phyloP scores from a whole-genome alignment of 2,797 vertebrate species.

The Steatocranus sp. region DNA sequence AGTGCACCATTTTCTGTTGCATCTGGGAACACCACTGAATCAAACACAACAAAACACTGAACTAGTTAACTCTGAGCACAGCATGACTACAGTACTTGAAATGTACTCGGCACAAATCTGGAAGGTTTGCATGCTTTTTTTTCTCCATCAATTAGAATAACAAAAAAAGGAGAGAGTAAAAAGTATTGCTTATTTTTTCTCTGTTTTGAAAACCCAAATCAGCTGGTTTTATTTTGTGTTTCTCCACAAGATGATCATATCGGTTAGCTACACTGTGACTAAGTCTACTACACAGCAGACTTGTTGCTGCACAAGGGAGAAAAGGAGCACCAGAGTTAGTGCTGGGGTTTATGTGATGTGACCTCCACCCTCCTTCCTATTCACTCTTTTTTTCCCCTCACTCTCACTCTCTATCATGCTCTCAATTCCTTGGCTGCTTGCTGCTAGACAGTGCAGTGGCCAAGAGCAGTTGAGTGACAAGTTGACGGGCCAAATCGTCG shows the following conservation, averaged over 20 bases:
- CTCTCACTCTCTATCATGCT: conserved; percentile 1
- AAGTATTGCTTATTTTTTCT: conserved; percentile 59
- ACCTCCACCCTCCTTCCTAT: not conserved
- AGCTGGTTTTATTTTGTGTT: conserved; percentile 33
- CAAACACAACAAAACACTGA: conserved; percentile 57
- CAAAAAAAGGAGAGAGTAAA: not conserved
- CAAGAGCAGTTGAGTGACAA: conserved; percentile 38
- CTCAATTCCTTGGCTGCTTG: conserved; percentile 19
- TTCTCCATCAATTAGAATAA: conserved; percentile 19
- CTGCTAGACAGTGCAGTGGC: conserved; percentile 29
- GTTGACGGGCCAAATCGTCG: conserved; percentile 33
- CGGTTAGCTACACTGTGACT: conserved; percentile 42
- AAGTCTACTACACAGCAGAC: conserved; percentile 21
- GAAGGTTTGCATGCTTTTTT: conserved; percentile 49
- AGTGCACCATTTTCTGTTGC: conserved; percentile 38
- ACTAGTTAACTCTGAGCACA: conserved; percentile 49
- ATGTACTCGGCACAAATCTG: conserved; percentile 42
- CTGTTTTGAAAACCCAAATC: conserved; percentile 36
- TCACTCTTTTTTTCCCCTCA: not conserved
- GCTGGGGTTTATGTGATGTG: conserved; percentile 25
- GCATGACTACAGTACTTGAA: conserved; percentile 49
- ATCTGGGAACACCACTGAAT: conserved; percentile 46
- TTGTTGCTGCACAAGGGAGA: not conserved
- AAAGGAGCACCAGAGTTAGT: conserved; percentile 30
- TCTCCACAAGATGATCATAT: conserved; percentile 20